These are phyloP conservation scores for Tetranychus truncatus DNA, from an alignment of 2,888 invertebrate genomes.

Conservation along the genomic window DNA sequence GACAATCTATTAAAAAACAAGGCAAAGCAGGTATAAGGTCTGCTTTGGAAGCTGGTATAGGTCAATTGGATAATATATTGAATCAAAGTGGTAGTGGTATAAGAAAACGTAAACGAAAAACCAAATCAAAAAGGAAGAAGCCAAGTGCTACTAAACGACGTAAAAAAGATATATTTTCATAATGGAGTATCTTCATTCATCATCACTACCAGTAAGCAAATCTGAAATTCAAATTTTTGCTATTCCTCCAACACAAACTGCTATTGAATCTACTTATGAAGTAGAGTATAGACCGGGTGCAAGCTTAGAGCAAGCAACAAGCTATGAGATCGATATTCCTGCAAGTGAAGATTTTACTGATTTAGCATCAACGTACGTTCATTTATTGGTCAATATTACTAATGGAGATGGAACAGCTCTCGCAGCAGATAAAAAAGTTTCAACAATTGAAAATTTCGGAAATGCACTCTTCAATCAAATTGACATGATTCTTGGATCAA, in stretches of 20 bases:
- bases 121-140: not conserved
- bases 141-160: not conserved
- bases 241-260: not conserved
- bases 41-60: not conserved
- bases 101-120: not conserved
- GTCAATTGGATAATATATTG: not conserved
- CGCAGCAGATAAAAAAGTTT: not conserved
- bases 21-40: not conserved
- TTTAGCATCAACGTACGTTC: not conserved
- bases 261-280: not conserved
- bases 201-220: not conserved
- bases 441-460: not conserved
- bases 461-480: not conserved
- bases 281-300: not conserved
- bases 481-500: not conserved
- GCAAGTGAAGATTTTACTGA: not conserved
- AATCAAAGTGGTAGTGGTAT: not conserved
- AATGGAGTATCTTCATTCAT: constrained; percentile 2
- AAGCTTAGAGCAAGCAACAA: not conserved
- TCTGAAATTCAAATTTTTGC: not conserved
- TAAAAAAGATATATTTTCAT: not conserved
- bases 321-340: not conserved
- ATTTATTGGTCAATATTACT: not conserved
- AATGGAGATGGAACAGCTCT: not conserved
- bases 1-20: not conserved